Evolutionary conservation across 2,113 vertebrate species (phyloP).

Genomic region (Hiodon alosoides): DNA sequence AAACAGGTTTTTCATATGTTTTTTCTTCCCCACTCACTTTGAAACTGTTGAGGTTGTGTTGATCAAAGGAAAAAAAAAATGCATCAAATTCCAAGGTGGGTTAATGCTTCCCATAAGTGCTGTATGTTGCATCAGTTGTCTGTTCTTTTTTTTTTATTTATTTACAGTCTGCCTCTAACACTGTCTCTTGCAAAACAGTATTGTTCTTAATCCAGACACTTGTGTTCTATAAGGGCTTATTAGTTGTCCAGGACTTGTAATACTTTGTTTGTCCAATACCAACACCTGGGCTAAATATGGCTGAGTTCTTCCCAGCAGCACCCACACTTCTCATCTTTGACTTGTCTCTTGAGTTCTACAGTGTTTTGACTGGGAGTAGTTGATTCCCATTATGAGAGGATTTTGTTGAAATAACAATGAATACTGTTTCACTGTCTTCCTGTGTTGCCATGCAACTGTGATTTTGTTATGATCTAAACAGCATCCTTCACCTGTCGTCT

Average conservation of each 20-base stretch:
- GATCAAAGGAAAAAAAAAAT: too few relatives aligned
- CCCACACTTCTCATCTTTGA: too few relatives aligned
- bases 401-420: conserved; percentile 1
- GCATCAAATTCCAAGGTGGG: too few relatives aligned
- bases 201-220: neutral
- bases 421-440: neutral
- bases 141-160: too few relatives aligned
- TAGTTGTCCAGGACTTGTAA: neutral
- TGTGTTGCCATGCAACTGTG: neutral
- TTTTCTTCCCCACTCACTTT: too few relatives aligned
- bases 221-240: neutral
- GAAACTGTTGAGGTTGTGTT: too few relatives aligned
- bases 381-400: neutral
- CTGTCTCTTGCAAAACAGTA: neutral
- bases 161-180: too few relatives aligned
- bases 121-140: too few relatives aligned
- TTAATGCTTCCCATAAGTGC: too few relatives aligned
- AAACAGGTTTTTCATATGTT: too few relatives aligned
- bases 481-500: neutral
- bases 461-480: neutral
- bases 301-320: neutral
- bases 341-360: neutral
- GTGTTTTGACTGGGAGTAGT: neutral
- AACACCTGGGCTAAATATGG: neutral
- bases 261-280: neutral